Conservation (phyloP, 2,113 vertebrate genomes). For the Thamnaconus septentrionalis region DNA sequence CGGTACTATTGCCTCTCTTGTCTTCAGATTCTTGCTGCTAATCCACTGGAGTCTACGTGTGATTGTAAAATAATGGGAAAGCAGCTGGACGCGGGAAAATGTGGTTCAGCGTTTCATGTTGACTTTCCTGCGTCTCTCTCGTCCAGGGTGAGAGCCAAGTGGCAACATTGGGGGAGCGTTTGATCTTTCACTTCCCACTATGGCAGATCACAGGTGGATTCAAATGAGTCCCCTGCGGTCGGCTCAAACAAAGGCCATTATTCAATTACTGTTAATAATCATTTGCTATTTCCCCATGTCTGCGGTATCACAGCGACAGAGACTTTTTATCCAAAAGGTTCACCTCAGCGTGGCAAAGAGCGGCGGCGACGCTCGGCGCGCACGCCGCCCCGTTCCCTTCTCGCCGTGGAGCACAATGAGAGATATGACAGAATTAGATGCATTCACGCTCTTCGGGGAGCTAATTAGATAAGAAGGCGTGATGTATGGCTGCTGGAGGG, state of each 20-base stretch:
- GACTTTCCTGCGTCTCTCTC: conserved; percentile 2
- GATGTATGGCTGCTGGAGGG: conserved; percentile 61
- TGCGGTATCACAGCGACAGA: conserved; percentile 5
- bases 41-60: not conserved
- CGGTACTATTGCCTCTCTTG: no score
- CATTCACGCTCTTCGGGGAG: conserved; percentile 60
- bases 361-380: conserved; percentile 15
- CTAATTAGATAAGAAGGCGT: conserved; percentile 67
- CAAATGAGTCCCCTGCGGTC: conserved; percentile 29
- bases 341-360: conserved; percentile 44
- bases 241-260: conserved; percentile 30
- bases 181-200: conserved; percentile 36
- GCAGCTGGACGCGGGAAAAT: not conserved
- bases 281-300: conserved; percentile 57
- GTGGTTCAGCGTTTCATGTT: not conserved
- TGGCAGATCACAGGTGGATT: conserved; percentile 31
- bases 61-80: conserved; percentile 17
- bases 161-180: conserved; percentile 8
- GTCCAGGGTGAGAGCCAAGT: conserved; percentile 13
- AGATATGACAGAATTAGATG: conserved; percentile 51
- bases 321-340: conserved; percentile 24
- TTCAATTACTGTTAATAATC: conserved; percentile 46
- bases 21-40: no score
- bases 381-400: conserved; percentile 17
- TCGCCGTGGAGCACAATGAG: conserved; percentile 24